Base-by-base conservation (phyloP, 2,797 vertebrate genomes). In the Rhadinocentrus ornatus region DNA sequence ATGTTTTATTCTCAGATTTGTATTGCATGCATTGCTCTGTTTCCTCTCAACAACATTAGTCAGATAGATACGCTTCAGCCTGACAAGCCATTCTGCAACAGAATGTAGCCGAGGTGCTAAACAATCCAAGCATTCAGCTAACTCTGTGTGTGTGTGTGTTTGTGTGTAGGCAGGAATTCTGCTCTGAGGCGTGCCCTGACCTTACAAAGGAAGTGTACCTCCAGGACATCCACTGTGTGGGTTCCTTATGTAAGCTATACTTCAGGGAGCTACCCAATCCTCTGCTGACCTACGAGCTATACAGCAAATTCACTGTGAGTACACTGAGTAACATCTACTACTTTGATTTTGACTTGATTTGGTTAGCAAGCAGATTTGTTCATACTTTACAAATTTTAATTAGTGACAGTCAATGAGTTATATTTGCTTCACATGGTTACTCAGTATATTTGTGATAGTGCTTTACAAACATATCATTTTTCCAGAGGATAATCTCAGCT, bases 211-310 rank as follows among this genome's bases (percentile, higher is more conserved):
- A 99, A 95, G 95, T 99, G 89, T 99, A 98, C 92, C 96, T 98
- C 78, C 98, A 99, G 95, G 98, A 99, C 92, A 99, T 99, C 92
- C 98, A 99, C 95, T 98, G 97, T 20, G 98, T 99, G 91, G 97
- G 97, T 69, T 99, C 98, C 2, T 95, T 99, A 83, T 99, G 97
- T 92, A 99, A 99, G 90, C 94, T 99, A 63, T 99, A 99, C 93
- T 99, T 99, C 93, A 95, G 98, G 86, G 98, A 99, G 80, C 94
- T 99, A 26, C 98, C 98, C 85, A 98, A 97, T 89, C 98, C 98
- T 32, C 96, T 99, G 84, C 97, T 99, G 91, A 99, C 98, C 29
- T 98, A 96, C 75, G 96, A 99, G 82, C 90, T 95, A 20, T 95
- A 95, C 89, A 91, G 88, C 82, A 94, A 91, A 89, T 95, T 95